Base-by-base conservation (phyloP, 2,797 vertebrate species). In the Capromys pilorides region DNA sequence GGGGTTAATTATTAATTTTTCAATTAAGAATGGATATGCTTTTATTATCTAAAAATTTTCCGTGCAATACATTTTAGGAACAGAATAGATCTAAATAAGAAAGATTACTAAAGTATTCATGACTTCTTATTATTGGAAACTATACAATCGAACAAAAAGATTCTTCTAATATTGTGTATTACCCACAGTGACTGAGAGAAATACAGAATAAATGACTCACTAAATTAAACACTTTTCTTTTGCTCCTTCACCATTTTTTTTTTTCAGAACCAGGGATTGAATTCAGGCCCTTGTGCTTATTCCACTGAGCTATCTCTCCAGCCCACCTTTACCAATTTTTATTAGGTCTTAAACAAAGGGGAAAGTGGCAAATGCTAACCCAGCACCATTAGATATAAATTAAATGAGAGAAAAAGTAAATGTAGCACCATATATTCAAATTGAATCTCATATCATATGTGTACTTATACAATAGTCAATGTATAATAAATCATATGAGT, bases 1-100 rank as follows among this genome's bases (percentile, higher is more conserved):
- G 88, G 31, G 13, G 41, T 5, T 9, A 96, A 33, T 66, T 66
- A 75, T 78, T 73, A 91, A 67, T 87, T 88, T 87, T 95, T 49
- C 22, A 94, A 39, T 87, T 80, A 67, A 91, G 14, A 95, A 73
- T 87, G 28, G 22, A 14, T 21, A 89, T 93, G 8, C 5, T 93
- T 1, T 49, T 62, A 11, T 12, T 33, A 69, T 73, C 39, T 41
- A 22, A 86, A 86, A 77, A 41, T 28, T 79, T 84, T 79, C 59
- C 80, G 62, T 62, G 9, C 2, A 94, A 67, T 4, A 73, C 28
- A 73, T 77, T 83, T 64, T 45, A 71, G 61, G 7, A 90, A 92
- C 1, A 88, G 45, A 93, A 67, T 24, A 92, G 12, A 86, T 67
- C 49, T 84, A 31, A 93, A 41, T 77, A 57, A 78, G 33, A 84